Conservation (phyloP, 2,113 vertebrate genomes). For the Halcyon malimbica region DNA sequence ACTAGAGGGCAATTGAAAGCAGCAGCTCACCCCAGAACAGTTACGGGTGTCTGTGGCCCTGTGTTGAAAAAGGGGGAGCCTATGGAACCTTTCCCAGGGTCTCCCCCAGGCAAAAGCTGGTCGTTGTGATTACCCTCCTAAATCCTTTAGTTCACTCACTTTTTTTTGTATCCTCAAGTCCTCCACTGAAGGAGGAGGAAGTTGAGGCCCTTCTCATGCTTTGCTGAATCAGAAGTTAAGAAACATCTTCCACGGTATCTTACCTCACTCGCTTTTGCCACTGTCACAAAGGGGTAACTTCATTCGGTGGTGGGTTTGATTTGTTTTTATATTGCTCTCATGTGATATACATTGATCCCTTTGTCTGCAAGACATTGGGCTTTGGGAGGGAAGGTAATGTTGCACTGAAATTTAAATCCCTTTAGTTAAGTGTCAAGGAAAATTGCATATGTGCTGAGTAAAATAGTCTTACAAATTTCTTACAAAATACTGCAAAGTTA, state of each 20-base stretch:
- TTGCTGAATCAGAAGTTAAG: background rate
- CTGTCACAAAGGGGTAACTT: background rate
- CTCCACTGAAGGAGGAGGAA: background rate
- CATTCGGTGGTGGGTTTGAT: background rate
- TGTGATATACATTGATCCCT: background rate
- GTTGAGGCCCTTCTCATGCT: background rate
- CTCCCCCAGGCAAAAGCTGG: background rate
- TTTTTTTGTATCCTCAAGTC: background rate
- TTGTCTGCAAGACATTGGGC: background rate
- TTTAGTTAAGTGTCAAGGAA: background rate
- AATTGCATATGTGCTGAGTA: background rate
- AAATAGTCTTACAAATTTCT: background rate
- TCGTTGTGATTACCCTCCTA: background rate
- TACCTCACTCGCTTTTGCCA: background rate
- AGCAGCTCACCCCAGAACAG: background rate
- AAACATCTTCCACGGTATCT: background rate
- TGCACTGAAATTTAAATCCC: background rate
- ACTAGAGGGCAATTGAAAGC: conserved; percentile 67
- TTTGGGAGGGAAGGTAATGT: background rate
- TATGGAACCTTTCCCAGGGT: background rate
- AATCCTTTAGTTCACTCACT: background rate
- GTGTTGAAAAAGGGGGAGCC: background rate
- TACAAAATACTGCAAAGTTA: background rate
- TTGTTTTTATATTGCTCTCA: background rate
- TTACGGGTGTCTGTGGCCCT: background rate